These are phyloP conservation scores for Xiphophorus hellerii DNA, from an alignment of 2,113 vertebrate genomes.

Conservation along the genomic window DNA sequence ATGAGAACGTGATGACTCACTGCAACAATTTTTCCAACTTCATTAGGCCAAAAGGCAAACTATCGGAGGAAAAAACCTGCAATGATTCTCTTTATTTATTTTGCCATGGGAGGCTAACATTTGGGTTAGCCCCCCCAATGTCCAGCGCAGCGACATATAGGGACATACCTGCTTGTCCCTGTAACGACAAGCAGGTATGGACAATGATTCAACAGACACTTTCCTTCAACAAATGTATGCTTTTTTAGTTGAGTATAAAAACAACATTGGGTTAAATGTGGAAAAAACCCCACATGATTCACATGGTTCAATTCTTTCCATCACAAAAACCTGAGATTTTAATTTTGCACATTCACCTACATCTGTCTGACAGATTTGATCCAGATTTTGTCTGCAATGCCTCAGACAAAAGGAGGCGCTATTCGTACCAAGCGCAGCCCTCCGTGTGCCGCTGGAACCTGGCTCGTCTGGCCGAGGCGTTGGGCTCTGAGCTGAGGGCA, in stretches of 20 bases:
- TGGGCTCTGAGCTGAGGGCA: conserved; percentile 86
- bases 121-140: too few species aligned
- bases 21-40: background rate
- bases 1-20: background rate
- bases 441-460: conserved; percentile 93
- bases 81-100: too few species aligned
- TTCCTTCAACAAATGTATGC: too few species aligned
- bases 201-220: too few species aligned
- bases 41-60: background rate
- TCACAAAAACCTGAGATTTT: background rate
- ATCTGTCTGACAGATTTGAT: conserved; percentile 82
- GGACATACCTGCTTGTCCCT: too few species aligned
- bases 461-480: conserved; percentile 86
- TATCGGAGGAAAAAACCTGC: background rate
- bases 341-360: background rate
- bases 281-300: background rate
- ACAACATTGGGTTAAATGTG: background rate
- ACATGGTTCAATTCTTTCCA: too few species aligned
- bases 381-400: conserved; percentile 91
- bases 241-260: too few species aligned
- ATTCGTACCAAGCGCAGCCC: conserved; percentile 88
- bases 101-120: too few species aligned
- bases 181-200: too few species aligned
- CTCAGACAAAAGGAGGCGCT: conserved; percentile 88
- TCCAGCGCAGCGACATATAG: too few species aligned